Percentiles rank a stretch among this genome's conserved stretches.
These are phyloP conservation scores for Corydoras maculifer DNA, from an alignment of 2,113 vertebrate species.

Conservation along the genomic window DNA sequence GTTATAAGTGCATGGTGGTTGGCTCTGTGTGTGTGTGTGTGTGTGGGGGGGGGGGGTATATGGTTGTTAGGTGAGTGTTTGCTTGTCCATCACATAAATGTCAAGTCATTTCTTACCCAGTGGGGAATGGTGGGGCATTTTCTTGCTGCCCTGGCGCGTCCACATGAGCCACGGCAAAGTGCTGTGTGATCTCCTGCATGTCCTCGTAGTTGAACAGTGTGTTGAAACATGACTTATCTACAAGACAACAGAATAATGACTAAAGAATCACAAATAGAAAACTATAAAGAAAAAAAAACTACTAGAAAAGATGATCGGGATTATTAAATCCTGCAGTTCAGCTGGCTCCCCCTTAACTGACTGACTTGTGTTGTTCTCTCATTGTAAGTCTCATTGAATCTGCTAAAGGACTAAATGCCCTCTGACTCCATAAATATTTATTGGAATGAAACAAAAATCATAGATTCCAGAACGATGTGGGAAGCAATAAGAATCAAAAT, in stretches of 20 bases:
- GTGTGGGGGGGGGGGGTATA: too few species aligned
- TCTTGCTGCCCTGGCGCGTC: slow-evolving; percentile 93
- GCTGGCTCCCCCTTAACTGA: too few species aligned
- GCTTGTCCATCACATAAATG: too few species aligned
- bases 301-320: not conserved
- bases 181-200: slow-evolving; percentile 92
- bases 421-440: too few species aligned
- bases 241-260: slow-evolving; percentile 20
- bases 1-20: too few species aligned
- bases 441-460: too few species aligned
- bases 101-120: slow-evolving; percentile 66
- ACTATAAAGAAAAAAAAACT: not conserved
- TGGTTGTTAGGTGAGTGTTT: too few species aligned
- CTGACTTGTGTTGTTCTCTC: too few species aligned
- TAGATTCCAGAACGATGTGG: too few species aligned
- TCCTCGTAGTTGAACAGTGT: slow-evolving; percentile 91
- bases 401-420: too few species aligned
- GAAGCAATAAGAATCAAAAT: not conserved
- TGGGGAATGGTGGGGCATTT: slow-evolving; percentile 79
- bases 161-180: slow-evolving; percentile 89
- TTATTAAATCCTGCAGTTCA: not conserved
- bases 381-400: too few species aligned
- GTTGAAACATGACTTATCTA: slow-evolving; percentile 87
- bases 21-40: too few species aligned
- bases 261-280: not conserved